phyloP scores from a whole-genome alignment of 2,888 invertebrate genomes.

The Mesorhabditis belari region DNA sequence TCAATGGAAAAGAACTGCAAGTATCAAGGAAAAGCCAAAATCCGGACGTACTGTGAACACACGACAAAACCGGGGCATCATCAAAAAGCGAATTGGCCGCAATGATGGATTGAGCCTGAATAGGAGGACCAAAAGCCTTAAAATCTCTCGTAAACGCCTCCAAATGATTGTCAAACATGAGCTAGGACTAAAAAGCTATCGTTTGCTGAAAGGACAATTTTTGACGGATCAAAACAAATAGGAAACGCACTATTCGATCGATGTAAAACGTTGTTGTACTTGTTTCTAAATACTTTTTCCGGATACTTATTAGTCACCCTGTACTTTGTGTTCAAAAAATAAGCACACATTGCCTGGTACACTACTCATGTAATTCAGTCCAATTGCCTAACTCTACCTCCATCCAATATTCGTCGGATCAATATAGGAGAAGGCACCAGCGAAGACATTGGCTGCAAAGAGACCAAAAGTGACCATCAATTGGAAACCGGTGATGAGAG shows the following conservation, averaged over 20 bases:
- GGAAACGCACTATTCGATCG: not conserved
- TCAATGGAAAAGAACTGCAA: too few relatives aligned
- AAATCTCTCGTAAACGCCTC: too few relatives aligned
- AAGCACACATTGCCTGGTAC: too few relatives aligned
- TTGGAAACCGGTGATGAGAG: constrained; percentile 33
- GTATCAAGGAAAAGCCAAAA: not conserved
- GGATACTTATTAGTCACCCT: too few relatives aligned
- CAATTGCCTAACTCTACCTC: constrained; percentile 56
- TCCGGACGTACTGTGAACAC: too few relatives aligned
- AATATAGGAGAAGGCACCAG: constrained; percentile 57
- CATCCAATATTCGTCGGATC: constrained; percentile 55
- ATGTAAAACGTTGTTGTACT: not conserved
- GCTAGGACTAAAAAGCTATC: too few relatives aligned
- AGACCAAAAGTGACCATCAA: constrained; percentile 61
- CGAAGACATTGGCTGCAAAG: constrained; percentile 57
- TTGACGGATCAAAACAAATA: not conserved
- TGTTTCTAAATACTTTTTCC: not conserved
- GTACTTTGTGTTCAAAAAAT: too few relatives aligned
- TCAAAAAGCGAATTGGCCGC: too few relatives aligned
- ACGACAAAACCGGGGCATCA: too few relatives aligned
- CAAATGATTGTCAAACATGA: too few relatives aligned
- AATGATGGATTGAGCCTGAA: too few relatives aligned
- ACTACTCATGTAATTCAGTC: not conserved
- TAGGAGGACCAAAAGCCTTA: too few relatives aligned
- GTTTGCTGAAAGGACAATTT: not conserved